phyloP scores from a whole-genome alignment of 2,888 invertebrate genomes.

The Linnaemya vulpina region DNA sequence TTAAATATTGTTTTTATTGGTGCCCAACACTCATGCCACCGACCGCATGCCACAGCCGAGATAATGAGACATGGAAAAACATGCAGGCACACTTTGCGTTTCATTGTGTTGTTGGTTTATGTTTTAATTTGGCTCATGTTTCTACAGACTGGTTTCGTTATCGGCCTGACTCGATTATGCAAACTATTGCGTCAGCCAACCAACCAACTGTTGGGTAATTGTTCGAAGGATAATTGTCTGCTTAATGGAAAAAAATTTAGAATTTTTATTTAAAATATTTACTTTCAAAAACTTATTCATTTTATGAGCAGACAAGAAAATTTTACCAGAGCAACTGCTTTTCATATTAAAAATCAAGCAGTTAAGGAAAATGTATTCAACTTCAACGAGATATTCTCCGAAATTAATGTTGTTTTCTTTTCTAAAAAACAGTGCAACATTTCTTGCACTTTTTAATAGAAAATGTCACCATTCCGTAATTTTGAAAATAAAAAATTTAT shows the following conservation, averaged over 20 bases:
- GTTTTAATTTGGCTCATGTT: conserved; percentile 55
- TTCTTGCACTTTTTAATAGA: too few species aligned
- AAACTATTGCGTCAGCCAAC: conserved; percentile 68
- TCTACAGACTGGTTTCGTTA: conserved; percentile 54
- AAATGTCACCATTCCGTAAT: too few species aligned
- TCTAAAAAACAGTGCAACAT: too few species aligned
- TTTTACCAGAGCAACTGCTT: not conserved
- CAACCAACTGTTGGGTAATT: conserved; percentile 57
- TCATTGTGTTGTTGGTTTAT: conserved; percentile 1
- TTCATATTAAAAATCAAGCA: not conserved
- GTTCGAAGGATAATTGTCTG: conserved; percentile 54
- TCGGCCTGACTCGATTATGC: conserved; percentile 41
- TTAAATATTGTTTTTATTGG: conserved; percentile 64
- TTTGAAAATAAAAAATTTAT: too few species aligned
- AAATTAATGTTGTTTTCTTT: too few species aligned
- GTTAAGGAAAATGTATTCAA: too few species aligned
- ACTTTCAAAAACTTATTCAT: conserved; percentile 22
- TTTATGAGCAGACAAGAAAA: not conserved
- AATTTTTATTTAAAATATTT: not conserved
- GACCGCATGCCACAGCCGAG: conserved; percentile 48
- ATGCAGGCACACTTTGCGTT: conserved; percentile 11
- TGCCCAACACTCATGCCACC: conserved; percentile 64
- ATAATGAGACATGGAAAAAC: conserved; percentile 51
- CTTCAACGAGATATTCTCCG: too few species aligned
- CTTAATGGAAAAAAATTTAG: conserved; percentile 10